These are phyloP conservation scores for Cephalopterus ornatus DNA, from an alignment of 2,113 vertebrate species.

Conservation along the genomic window DNA sequence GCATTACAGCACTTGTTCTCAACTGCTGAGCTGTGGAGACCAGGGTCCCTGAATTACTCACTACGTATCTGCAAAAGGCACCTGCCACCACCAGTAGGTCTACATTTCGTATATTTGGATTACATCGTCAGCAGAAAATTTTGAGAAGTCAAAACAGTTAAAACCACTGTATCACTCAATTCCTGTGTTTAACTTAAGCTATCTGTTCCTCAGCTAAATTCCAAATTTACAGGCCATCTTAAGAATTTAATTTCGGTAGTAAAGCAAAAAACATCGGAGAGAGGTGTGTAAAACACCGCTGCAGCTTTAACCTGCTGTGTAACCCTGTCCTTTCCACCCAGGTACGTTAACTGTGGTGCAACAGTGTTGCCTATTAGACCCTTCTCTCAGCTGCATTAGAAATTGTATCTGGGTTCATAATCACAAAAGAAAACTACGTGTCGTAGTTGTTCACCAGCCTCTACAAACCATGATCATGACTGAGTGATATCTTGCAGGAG, in stretches of 20 bases:
- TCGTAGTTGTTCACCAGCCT: neutral
- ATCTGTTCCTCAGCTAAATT: neutral
- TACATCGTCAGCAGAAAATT: neutral
- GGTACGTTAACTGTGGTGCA: neutral
- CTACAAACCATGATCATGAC: neutral
- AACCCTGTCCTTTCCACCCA: neutral
- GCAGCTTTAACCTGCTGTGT: neutral
- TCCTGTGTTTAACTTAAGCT: neutral
- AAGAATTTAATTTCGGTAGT: neutral
- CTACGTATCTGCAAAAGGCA: neutral
- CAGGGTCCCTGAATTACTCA: neutral
- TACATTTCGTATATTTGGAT: neutral
- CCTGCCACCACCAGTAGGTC: neutral
- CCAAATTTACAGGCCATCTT: neutral
- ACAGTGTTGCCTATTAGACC: neutral
- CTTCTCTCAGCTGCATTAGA: neutral
- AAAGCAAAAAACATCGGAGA: neutral
- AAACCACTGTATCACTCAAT: neutral
- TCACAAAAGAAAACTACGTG: neutral
- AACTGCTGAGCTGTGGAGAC: neutral
- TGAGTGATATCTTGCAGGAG: neutral
- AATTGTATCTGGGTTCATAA: neutral
- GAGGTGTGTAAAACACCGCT: neutral
- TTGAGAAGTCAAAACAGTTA: neutral
- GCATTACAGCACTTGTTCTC: neutral